Evolutionary conservation across 37 sponge, comb jelly and placozoan species (phyloP), one percentile per base, ranked within the genome.

Genomic region (Chondrosia reniformis): DNA sequence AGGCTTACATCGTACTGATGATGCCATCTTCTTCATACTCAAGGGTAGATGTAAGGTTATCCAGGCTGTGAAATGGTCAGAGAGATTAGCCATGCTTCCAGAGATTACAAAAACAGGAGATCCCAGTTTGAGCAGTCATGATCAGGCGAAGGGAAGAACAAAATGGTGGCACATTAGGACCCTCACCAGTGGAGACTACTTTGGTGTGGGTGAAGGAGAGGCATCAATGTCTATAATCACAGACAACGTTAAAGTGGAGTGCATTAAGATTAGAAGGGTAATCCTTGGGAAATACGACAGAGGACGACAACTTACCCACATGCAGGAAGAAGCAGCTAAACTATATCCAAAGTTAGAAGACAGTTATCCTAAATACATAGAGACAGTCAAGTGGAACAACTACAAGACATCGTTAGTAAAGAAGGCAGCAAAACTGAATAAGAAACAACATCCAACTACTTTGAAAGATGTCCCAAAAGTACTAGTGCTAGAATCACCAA

Each of bases 171-270:
- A 74, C 0, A 4, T 92, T 8, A 61, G 84, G 0, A 79, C 49
- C 24, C 84, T 92, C 2, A 21, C 33, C 10, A 67, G 80, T 24
- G 93, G 93, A n/a, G 90, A 92, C 39, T 83, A 84, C 67, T 92
- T 92, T 76, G 93, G 93, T 40, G 67, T 92, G 1, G 93, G 93
- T 59, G 93, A 92, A 62, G 93, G 89, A 0, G 45, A 55, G 4
- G 24, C 33, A 0, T 38, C 42, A 27, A 64, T 67, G 62, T 75
- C 76, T n/a, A 65, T 92, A n/a, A 45, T 92, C 0, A 28, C 78
- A 34, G 66, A 77, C 21, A 42, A 78, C 0, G 45, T 65, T 38
- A 85, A 79, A 31, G 81, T 69, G 21, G 80, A 85, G 43, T 69
- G 85, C 32, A 75, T 93, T 3, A 34, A 73, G 0, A 81, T 93